Evolutionary conservation across 1,140 invertebrate species (phyloP).

Genomic region (Heliothis subflexa): DNA sequence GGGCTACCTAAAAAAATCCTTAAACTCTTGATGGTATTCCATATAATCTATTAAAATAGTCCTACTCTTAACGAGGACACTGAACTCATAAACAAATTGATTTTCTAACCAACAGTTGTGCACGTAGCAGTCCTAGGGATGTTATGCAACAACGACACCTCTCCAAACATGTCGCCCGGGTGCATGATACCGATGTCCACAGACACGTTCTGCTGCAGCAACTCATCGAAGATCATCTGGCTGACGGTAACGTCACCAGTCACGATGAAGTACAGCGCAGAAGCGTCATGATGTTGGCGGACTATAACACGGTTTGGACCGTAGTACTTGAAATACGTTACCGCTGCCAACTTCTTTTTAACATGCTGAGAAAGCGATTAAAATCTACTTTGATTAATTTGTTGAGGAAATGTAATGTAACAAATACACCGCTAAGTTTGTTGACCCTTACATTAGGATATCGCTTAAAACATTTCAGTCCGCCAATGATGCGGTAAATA

Average conservation of each 20-base stretch:
- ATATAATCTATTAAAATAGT: neutral
- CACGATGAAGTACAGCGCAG: slow-evolving; percentile 87
- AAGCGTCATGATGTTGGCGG: slow-evolving; percentile 86
- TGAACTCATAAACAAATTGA: too few species aligned
- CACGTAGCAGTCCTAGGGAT: slow-evolving; percentile 87
- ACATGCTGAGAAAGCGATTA: slow-evolving; percentile 71
- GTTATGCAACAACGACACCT: slow-evolving; percentile 88
- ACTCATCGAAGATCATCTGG: slow-evolving; percentile 82
- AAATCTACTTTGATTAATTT: neutral
- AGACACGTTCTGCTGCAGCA: slow-evolving; percentile 83
- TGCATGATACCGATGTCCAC: slow-evolving; percentile 77
- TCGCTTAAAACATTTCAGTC: slow-evolving; percentile 86
- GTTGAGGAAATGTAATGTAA: neutral
- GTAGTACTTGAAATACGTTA: slow-evolving; percentile 87
- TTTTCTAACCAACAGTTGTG: slow-evolving; percentile 84
- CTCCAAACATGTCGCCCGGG: slow-evolving; percentile 88
- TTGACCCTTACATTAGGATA: slow-evolving; percentile 83
- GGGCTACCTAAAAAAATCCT: too few species aligned
- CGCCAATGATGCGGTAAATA: slow-evolving; percentile 85
- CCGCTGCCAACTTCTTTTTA: slow-evolving; percentile 84
- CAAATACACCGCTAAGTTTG: neutral
- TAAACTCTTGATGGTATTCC: neutral
- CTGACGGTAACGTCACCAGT: slow-evolving; percentile 86
- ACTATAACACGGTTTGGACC: slow-evolving; percentile 86
- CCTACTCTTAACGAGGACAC: too few species aligned